Base-by-base conservation (phyloP, 2,113 vertebrate species). In the Oceanites oceanicus region DNA sequence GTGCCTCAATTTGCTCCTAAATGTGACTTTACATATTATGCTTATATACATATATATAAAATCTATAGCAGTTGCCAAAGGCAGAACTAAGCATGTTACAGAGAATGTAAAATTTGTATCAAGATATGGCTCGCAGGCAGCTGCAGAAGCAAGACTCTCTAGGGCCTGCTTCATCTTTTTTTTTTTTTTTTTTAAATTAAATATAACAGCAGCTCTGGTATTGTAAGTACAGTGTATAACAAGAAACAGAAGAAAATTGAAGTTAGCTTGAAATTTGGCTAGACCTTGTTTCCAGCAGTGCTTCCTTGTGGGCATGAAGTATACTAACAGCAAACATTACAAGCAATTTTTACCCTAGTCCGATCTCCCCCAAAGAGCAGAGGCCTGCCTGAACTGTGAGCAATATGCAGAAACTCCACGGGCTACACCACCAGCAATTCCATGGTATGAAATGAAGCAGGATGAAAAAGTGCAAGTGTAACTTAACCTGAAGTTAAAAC, bases 211-310 rank as follows among this genome's bases (percentile, higher is more conserved):
- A 81, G n/a, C 19, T 80, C 19, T 42, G 20, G 5, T 63, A 55
- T 7, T 55, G 0, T 16, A 72, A 63, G 5, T 52, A 58, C 18
- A 83, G 23, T 0, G 0, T 49, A 3, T 45, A 65, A 71, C 25
- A 77, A 68, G 44, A n/a, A 88, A 34, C 3, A 62, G 36, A 47
- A 72, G 10, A 30, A 72, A 76, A 61, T 0, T 1, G 4, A 86
- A 62, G 29, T 55, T 78, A 52, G 61, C 23, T 70, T 82, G 7
- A 66, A 89, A 70, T 49, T 52, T 50, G 32, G 38, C 66, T 81
- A 59, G 85, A 63, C 10, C 49, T n/a, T 6, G 2, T 34, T 94
- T 80, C n/a, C n/a, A 79, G 53, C 29, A 15, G 30, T 77, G 13
- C 49, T 84, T 72, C 40, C 27, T 38, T 45, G 36, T 23, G 29